Base-by-base conservation (phyloP, 37 sponge, comb jelly and placozoan genomes). In the Beroe ovata region DNA sequence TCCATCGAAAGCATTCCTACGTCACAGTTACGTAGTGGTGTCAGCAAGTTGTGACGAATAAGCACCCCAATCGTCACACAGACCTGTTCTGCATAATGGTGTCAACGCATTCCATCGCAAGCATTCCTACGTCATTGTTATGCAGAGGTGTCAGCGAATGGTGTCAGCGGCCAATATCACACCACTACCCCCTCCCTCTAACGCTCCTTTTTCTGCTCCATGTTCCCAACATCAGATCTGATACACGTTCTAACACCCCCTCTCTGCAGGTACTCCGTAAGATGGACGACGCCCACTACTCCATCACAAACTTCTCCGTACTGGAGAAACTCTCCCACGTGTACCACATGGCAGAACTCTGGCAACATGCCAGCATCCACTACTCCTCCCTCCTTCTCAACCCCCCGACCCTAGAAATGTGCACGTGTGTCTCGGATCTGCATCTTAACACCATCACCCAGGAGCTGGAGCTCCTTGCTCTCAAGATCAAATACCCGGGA, bases 201-300 rank as follows among this genome's bases (percentile, higher is more conserved):
- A n/a, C n/a, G n/a, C n/a, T n/a, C n/a, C n/a, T n/a, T n/a, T n/a
- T n/a, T n/a, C n/a, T n/a, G n/a, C n/a, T n/a, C n/a, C n/a, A n/a
- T n/a, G n/a, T n/a, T n/a, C n/a, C n/a, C n/a, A n/a, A n/a, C n/a
- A n/a, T n/a, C n/a, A n/a, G n/a, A n/a, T n/a, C n/a, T n/a, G n/a
- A n/a, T n/a, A n/a, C n/a, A n/a, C n/a, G n/a, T n/a, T 19, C 59
- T 19, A 62, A 62, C 63, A 6, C 4, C n/a, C n/a, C 3, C 21
- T 29, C 23, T 20, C 26, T 62, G 23, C 69, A 66, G 69, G 30
- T 66, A 1, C 69, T 66, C 32, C 25, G 69, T 4, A 66, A 66
- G 32, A 66, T 66, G 69, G 69, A 66, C 69, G 30, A 66, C 16
- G 69, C 36, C 36, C 69, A 66, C 35, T 66, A 66, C 69, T 66